phyloP scores from a whole-genome alignment of 2,113 vertebrate species.

The Sinocyclocheilus anophthalmus region DNA sequence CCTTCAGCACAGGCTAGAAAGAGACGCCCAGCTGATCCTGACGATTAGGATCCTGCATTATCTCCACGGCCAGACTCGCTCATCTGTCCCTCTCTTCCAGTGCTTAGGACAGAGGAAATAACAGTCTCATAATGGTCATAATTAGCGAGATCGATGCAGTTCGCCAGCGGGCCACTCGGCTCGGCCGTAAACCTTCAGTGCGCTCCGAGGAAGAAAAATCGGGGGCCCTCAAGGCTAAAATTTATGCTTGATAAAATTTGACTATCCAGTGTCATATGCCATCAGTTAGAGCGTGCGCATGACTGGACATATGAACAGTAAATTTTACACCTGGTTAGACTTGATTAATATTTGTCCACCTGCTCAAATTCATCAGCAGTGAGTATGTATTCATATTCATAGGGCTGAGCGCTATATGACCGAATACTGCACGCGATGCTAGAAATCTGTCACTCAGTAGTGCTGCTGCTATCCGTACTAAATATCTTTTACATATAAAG shows the following conservation, averaged over 20 bases:
- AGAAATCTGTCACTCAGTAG: neutral
- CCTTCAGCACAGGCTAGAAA: neutral
- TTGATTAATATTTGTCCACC: conserved; percentile 38
- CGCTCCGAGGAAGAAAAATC: conserved; percentile 17
- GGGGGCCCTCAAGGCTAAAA: conserved; percentile 15
- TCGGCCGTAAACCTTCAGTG: conserved; percentile 30
- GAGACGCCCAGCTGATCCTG: too few species aligned
- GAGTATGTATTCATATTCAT: conserved; percentile 12
- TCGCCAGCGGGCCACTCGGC: conserved; percentile 24
- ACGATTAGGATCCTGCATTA: conserved; percentile 39
- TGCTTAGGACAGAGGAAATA: conserved; percentile 46
- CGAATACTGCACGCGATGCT: neutral
- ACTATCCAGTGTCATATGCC: conserved; percentile 22
- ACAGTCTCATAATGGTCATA: conserved; percentile 53
- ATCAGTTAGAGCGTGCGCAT: conserved; percentile 34
- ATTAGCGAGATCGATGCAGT: conserved; percentile 54
- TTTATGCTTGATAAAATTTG: conserved; percentile 40
- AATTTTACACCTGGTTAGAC: conserved; percentile 41
- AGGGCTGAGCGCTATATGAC: neutral
- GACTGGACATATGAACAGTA: conserved; percentile 37
- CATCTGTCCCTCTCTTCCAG: neutral
- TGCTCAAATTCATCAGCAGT: conserved; percentile 2
- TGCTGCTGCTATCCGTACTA: neutral
- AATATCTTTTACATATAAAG: neutral
- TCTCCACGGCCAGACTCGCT: conserved; percentile 41